A percentile compares a stretch with the other conserved stretches of the same genome.
phyloP scores from a whole-genome alignment of 2,797 vertebrate species.

The Enteromius trimaculatus region DNA sequence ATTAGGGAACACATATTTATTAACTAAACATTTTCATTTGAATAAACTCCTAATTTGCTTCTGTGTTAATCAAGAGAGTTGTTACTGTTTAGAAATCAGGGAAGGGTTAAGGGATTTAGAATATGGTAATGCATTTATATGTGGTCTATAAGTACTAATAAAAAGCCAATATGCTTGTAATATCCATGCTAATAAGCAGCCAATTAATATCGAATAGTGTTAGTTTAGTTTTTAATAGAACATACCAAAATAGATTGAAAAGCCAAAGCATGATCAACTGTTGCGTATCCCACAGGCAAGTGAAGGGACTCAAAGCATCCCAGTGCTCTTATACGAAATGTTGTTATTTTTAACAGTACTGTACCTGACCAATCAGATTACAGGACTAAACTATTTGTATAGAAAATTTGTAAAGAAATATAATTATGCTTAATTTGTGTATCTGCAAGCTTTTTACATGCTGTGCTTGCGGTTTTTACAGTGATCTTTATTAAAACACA shows the following conservation, averaged over 20 bases:
- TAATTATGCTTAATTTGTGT: neutral
- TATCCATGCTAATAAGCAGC: neutral
- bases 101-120: neutral
- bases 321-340: neutral
- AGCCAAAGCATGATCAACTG: neutral
- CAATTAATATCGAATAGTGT: neutral
- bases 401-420: neutral
- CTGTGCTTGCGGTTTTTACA: neutral
- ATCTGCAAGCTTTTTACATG: neutral
- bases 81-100: too few species aligned
- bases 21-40: neutral
- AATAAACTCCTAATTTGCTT: too few species aligned
- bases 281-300: neutral
- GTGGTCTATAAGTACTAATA: too few species aligned
- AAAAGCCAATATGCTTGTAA: neutral
- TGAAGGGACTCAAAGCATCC: neutral
- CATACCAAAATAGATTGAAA: neutral
- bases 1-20: neutral
- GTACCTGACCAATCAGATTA: neutral
- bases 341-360: neutral
- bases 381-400: neutral
- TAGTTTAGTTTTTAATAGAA: neutral
- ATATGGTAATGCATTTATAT: too few species aligned
- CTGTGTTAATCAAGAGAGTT: too few species aligned
- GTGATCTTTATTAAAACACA: neutral